Evolutionary conservation across 2,888 invertebrate species (phyloP).

Genomic region (Iselma pallidipennis): DNA sequence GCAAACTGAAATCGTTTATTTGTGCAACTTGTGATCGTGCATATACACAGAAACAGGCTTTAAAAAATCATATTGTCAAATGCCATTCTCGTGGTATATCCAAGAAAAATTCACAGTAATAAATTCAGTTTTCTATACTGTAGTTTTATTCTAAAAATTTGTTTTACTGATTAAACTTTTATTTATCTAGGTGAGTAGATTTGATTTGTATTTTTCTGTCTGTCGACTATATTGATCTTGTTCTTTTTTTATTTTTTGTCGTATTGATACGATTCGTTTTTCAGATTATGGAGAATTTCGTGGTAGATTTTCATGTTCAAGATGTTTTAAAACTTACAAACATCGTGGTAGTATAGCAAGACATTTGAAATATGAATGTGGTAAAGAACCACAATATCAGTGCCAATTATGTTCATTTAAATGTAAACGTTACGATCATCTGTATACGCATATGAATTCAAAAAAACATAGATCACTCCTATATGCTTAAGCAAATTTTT

Average conservation of each 20-base stretch:
- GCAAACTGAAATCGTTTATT: constrained; percentile 62
- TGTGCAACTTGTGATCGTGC: constrained; percentile 50
- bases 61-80: constrained; percentile 29
- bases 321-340: constrained; percentile 18
- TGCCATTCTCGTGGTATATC: no score
- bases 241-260: neutral
- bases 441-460: constrained; percentile 6
- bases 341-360: constrained; percentile 13
- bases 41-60: constrained; percentile 34
- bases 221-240: no score
- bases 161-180: neutral
- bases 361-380: constrained; percentile 33
- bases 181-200: neutral
- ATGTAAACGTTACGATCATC: constrained; percentile 23
- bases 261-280: neutral
- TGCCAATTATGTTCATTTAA: constrained; percentile 27
- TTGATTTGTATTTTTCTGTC: no score
- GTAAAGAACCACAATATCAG: constrained; percentile 27
- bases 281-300: constrained; percentile 37
- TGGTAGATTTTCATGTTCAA: constrained; percentile 30
- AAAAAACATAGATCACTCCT: neutral
- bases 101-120: no score
- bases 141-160: neutral
- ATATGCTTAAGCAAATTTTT: neutral
- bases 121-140: no score